Base-by-base conservation (phyloP, 2,888 invertebrate genomes). In the Trachelus stipa region DNA sequence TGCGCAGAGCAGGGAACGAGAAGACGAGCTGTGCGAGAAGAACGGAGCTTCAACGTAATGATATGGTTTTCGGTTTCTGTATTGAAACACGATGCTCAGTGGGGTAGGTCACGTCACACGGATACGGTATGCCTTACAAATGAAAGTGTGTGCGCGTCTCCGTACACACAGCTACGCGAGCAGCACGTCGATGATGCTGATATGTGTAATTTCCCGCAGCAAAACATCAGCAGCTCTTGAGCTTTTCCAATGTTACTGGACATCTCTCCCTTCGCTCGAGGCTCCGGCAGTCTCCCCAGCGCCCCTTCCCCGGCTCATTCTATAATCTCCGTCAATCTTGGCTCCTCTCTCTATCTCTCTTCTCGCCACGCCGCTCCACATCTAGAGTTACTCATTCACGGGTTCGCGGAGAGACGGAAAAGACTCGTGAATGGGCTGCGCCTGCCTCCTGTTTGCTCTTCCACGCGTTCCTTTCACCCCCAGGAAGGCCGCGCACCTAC, bases 51-150 rank as follows among this genome's bases (percentile, higher is more conserved):
- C 85, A 82, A 81, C 84, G 88, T 89, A 90, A 90, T 90, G 88
- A 90, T 88, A 90, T 87, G 90, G 90, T 90, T 90, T 90, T 89
- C 89, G 90, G 89, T 90, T 90, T 90, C 90, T 87, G 89, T 88
- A 88, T 90, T 90, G 90, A 90, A 90, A 90, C 88, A 89, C 87
- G 90, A 90, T 90, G 90, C 90, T 85, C 75, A 69, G 83, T 89
- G 85, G 90, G 90, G 88, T 90, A 90, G 90, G 89, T 89, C 90
- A 84, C 75, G 40, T 15, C 40, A 40, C 40, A 40, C 40, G 40
- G 40, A 40, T 15, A 15, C 0, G 40, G 15, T 15, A 6, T 40
- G 40, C 40, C 15, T 40, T 40, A 40, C 15, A 15, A 15, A 15
- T 2, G 1, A 15, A 0, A 40, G 69, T 33, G 69, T 69, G 69